Evolutionary conservation across 1,140 invertebrate genomes (phyloP), one percentile per base, ranked within the genome.

Genomic region (Maconellicoccus hirsutus): DNA sequence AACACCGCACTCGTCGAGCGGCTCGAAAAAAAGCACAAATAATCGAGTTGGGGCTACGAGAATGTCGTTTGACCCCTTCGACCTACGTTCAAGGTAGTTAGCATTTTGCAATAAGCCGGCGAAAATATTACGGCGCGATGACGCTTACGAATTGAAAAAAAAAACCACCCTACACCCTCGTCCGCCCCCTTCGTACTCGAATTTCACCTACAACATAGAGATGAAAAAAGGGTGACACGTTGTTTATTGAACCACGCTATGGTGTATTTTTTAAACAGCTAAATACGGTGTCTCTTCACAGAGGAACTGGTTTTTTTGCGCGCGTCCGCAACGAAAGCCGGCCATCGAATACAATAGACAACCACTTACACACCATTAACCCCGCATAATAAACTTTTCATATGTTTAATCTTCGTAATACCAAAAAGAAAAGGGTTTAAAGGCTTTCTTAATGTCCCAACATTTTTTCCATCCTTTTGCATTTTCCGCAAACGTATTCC

Each of bases 291-390:
- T 52, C 42, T 52, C 6, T 52, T 52, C 2, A 12, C 29, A 3
- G 29, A 8, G 6, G 6, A 52, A 66, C 61, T 66, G 19, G 61
- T 66, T 66, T 59, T 33, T 33, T 26, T 66, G 61, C 61, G 61
- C 21, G 61, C 61, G 61, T 66, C 61, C 61, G 29, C 29, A 66
- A 66, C 22, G 4, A 25, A 66, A 22, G 4, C 10, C 21, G 21
- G 25, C 25, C 19, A 23, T n/a, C 61, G 61, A 59, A 59, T 66
- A 66, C 25, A 66, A 66, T 66, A 66, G 3, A 6, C 14, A 23
- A 66, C 61, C 61, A 66, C 61, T 66, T 66, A 66, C 61, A 66
- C 61, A 66, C 61, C 61, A 66, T 66, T 66, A 66, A 66, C 21
- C 61, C 61, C 61, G 61, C 1, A 66, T 66, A 66, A 66, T 66